Evolutionary conservation across 2,888 invertebrate genomes (phyloP).

Genomic region (Ctena decussata): DNA sequence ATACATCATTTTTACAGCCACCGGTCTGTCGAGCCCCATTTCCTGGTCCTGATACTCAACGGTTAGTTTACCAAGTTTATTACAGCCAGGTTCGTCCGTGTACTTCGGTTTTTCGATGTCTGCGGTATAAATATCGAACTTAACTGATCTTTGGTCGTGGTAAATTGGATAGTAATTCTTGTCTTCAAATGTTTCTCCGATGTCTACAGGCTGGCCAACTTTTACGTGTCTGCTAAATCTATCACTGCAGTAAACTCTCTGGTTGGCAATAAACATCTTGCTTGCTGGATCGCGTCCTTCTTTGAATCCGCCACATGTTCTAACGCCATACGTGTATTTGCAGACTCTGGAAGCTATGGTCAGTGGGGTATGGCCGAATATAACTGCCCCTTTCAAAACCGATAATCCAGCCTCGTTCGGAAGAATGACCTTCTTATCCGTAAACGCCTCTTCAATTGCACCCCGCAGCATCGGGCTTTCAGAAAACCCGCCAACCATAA

Average conservation of each 20-base stretch:
- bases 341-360: constrained; percentile 53
- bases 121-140: constrained; percentile 34
- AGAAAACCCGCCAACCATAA: constrained; percentile 70
- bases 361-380: constrained; percentile 53
- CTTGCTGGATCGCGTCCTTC: constrained; percentile 44
- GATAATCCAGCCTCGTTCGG: constrained; percentile 65
- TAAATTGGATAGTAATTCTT: constrained; percentile 26
- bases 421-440: constrained; percentile 50
- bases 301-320: constrained; percentile 22
- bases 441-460: constrained; percentile 40
- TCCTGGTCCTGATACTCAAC: constrained; percentile 16
- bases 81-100: constrained; percentile 30
- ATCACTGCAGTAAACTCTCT: constrained; percentile 26
- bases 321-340: constrained; percentile 63
- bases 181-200: constrained; percentile 17
- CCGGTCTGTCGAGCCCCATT: constrained; percentile 19
- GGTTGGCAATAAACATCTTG: constrained; percentile 20
- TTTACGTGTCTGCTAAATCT: constrained; percentile 42
- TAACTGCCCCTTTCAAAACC: constrained; percentile 70
- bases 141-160: constrained; percentile 9
- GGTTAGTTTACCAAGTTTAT: constrained; percentile 26
- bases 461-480: constrained; percentile 60
- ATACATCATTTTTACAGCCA: constrained; percentile 37
- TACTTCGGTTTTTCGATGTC: constrained; percentile 20
- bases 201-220: constrained; percentile 32